Evolutionary conservation across 1,140 invertebrate species (phyloP), one percentile per base, ranked within the genome.

Genomic region (Ips typographus): DNA sequence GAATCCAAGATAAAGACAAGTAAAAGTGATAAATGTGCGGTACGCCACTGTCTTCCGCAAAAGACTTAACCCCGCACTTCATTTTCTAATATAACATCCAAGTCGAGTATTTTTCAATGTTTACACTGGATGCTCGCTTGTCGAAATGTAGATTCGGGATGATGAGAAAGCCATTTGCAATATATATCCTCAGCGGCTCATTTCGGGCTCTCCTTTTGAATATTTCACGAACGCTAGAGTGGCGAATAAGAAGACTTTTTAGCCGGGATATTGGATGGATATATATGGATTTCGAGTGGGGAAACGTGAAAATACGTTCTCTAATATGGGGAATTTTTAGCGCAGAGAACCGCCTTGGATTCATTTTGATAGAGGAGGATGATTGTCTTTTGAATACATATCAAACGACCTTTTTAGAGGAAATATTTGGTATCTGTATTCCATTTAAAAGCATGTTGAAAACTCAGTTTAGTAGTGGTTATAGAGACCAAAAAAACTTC

Each of bases 1-100:
- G 22, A 49, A 6, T 8, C 44, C 44, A 6, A 6, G 7, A 49
- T 49, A 2, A 6, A 3, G 44, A 22, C 22, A 22, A 22, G 0
- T 22, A 49, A 49, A 49, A 49, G 52, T 8, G 7, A 55, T 5
- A 37, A 2, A 55, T 22, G 4, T 1, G 57, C 40, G 38, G 57
- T 40, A 59, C 62, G 51, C 36, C 51, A 65, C 62, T 65, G 62
- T 1, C 5, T 51, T 40, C 37, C 5, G 8, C 40, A 36, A 2
- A 38, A 22, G 62, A 55, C 62, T 55, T 42, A 43, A 38, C 47
- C 51, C 47, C 40, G 39, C 55, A 66, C 64, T 66, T 66, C 64
- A 66, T 66, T 66, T 67, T 57, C 70, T 61, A 71, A 71, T 71
- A 58, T 66, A 58, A 65, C 62, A 65, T 65, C 52, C 62, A 56